A percentile compares a stretch with the other conserved stretches of the same genome.
These are phyloP conservation scores for Cavia aperea DNA, from an alignment of 2,113 vertebrate genomes.

Conservation along the genomic window DNA sequence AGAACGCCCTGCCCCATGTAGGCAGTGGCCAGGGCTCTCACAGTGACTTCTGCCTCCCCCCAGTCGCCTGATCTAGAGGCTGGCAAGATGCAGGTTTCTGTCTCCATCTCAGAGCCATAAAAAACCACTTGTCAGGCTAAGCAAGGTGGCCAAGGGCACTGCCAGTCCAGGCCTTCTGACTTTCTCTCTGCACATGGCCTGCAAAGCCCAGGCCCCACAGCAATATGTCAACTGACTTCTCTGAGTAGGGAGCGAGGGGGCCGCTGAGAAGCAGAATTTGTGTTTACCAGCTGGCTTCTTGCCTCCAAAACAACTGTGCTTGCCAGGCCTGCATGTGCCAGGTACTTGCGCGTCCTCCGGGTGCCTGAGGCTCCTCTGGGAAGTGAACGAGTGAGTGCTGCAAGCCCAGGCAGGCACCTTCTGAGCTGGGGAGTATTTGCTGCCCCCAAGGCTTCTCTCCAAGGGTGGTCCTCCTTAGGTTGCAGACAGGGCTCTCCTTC, in stretches of 20 bases:
- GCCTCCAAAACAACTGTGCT: not conserved
- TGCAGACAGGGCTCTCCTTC: not conserved
- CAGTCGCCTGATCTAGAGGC: not conserved
- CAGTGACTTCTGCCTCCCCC: not conserved
- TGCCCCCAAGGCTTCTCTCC: not conserved
- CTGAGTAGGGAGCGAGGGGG: not conserved
- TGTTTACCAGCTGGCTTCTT: not conserved
- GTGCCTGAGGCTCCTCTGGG: not conserved
- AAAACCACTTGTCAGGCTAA: not conserved
- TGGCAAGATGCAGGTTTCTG: not conserved
- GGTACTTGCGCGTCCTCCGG: not conserved
- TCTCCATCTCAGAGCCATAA: not conserved
- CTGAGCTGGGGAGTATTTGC: not conserved
- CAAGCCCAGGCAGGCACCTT: not conserved
- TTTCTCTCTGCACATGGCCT: not conserved
- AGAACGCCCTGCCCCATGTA: rapidly evolving
- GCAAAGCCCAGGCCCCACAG: rapidly evolving
- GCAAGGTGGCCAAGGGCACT: not conserved
- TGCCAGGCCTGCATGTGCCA: rapidly evolving
- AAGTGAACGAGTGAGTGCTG: not conserved
- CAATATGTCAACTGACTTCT: not conserved
- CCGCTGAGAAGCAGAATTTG: not conserved
- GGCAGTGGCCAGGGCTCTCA: not conserved
- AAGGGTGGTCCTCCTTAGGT: not conserved
- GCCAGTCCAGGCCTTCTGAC: not conserved